Evolutionary conservation across 2,113 vertebrate species (phyloP).

Genomic region (Eublepharis macularius): DNA sequence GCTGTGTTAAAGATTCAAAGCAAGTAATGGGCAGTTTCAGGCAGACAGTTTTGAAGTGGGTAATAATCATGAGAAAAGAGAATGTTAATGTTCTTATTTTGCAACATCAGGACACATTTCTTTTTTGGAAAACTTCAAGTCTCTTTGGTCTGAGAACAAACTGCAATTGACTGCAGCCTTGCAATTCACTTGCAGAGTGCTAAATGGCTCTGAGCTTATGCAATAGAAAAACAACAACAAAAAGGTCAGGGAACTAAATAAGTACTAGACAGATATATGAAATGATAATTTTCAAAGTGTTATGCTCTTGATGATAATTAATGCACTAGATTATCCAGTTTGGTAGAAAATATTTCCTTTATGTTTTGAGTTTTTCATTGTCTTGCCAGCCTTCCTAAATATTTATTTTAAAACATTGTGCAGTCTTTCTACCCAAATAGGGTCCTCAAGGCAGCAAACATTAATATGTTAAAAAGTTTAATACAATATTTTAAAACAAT

Average conservation of each 20-base stretch:
- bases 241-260: constrained; percentile 6
- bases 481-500: too few species aligned
- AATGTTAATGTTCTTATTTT: constrained; percentile 25
- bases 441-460: too few species aligned
- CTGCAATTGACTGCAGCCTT: constrained; percentile 25
- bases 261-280: not conserved
- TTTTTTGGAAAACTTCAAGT: constrained; percentile 24
- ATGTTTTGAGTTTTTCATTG: constrained; percentile 24
- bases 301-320: constrained; percentile 13
- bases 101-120: constrained; percentile 30
- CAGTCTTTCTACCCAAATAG: too few species aligned
- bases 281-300: constrained; percentile 37
- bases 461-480: too few species aligned
- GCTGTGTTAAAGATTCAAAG: constrained; percentile 47
- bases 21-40: constrained; percentile 32
- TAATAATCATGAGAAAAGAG: constrained; percentile 23
- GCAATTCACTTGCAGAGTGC: not conserved
- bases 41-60: constrained; percentile 45
- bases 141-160: constrained; percentile 34
- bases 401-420: too few species aligned
- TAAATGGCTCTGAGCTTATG: constrained; percentile 12
- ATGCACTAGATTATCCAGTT: not conserved
- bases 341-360: constrained; percentile 27
- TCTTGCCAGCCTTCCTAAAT: constrained; percentile 18
- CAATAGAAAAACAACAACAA: not conserved